phyloP scores from a whole-genome alignment of 2,888 invertebrate species.

The Creontiades dilutus region DNA sequence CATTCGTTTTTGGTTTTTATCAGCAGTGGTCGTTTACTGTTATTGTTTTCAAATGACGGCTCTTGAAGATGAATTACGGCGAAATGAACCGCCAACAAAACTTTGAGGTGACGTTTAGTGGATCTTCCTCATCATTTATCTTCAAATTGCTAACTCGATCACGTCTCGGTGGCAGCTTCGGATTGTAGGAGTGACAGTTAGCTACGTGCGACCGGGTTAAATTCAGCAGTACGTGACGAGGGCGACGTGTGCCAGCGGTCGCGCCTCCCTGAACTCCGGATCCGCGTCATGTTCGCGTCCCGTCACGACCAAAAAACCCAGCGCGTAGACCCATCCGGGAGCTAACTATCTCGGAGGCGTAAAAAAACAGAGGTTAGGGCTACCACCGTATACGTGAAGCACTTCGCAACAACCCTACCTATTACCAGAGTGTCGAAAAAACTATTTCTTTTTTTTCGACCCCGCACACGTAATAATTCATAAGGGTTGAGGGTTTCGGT shows the following conservation, averaged over 20 bases:
- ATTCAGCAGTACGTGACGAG: constrained; percentile 30
- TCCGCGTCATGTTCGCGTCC: background rate
- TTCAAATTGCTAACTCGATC: background rate
- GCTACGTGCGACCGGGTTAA: background rate
- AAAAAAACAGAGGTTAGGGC: background rate
- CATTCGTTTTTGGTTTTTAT: too few species aligned
- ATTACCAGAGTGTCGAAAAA: constrained; percentile 43
- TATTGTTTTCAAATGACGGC: too few species aligned
- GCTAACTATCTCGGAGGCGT: background rate
- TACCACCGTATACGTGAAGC: background rate
- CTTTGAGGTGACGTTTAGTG: background rate
- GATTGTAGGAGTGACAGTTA: background rate
- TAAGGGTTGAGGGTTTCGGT: constrained; percentile 56
- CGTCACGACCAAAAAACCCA: background rate
- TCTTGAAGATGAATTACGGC: too few species aligned
- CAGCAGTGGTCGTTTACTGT: too few species aligned
- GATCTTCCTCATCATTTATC: constrained; percentile 3
- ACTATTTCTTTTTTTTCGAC: background rate
- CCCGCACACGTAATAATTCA: constrained; percentile 63
- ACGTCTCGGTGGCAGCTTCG: background rate
- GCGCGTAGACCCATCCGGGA: background rate
- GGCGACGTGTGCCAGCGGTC: background rate
- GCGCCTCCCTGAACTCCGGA: background rate
- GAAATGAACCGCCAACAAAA: background rate
- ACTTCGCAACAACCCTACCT: constrained; percentile 36